These are phyloP conservation scores for Paradoxurus hermaphroditus DNA, from an alignment of 2,113 vertebrate genomes.

Conservation along the genomic window DNA sequence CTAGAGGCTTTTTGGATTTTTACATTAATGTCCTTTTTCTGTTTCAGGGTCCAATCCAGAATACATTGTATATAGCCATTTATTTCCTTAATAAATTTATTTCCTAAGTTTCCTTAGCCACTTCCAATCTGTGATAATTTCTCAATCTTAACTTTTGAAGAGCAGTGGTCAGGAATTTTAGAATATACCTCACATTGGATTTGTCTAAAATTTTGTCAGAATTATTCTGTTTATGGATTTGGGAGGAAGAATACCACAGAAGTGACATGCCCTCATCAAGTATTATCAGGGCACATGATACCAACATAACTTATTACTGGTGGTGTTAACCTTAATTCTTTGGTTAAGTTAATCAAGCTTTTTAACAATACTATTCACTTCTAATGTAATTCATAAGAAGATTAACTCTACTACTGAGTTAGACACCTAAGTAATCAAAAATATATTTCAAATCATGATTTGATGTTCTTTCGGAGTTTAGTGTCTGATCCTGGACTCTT, in stretches of 20 bases:
- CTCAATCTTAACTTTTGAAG: slow-evolving; percentile 6
- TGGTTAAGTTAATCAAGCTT: not conserved
- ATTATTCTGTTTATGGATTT: not conserved
- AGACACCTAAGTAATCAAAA: slow-evolving; percentile 32
- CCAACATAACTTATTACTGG: slow-evolving; percentile 27
- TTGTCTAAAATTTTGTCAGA: slow-evolving; percentile 13
- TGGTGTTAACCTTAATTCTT: not conserved
- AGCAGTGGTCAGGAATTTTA: slow-evolving; percentile 14
- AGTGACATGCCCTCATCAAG: not conserved
- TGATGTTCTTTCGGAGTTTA: slow-evolving; percentile 1
- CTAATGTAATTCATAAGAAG: slow-evolving; percentile 16
- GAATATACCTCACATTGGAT: not conserved
- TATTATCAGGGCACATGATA: not conserved
- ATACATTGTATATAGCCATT: not conserved
- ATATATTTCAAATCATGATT: slow-evolving; percentile 28
- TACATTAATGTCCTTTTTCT: slow-evolving; percentile 34
- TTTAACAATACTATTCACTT: slow-evolving; percentile 22
- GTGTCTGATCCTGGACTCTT: not conserved
- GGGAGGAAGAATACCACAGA: not conserved
- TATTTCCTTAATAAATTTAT: no score
- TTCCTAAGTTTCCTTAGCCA: not conserved
- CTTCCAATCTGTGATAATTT: slow-evolving; percentile 8
- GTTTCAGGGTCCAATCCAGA: not conserved
- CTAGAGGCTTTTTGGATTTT: slow-evolving; percentile 15
- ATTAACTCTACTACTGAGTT: not conserved